Evolutionary conservation across 2,797 vertebrate species (phyloP), one percentile per base, ranked within the genome.

Genomic region (Phyllotis vaccarum): DNA sequence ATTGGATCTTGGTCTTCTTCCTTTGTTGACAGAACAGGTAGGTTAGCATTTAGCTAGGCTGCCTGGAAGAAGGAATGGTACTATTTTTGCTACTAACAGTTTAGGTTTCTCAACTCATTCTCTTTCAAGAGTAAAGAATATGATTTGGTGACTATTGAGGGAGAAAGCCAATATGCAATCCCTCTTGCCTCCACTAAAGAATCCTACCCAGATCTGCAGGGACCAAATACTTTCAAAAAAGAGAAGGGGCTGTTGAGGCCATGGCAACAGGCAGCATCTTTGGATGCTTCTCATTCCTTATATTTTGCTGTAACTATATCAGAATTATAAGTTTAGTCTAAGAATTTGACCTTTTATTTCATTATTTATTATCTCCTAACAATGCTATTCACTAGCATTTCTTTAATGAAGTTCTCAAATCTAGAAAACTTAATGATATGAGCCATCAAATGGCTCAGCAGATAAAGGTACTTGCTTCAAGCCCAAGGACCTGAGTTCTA

Each of bases 61-160:
- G 43, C 80, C 49, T 31, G 54, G 85, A 86, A 96, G 89, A 92
- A 90, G 66, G 72, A 62, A 74, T 43, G 0, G 52, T 86, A 86
- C 6, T 31, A 95, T 70, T 96, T 93, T 93, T 12, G 3, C 72
- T 87, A 93, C 93, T 95, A 70, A 90, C 83, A 81, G 29, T 10
- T 80, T 14, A 66, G 34, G 34, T 66, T 14, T 66, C 27, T 75
- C 86, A 52, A 74, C 79, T 94, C 94, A 78, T 43, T 95, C 72
- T 34, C 37, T 93, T 90, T 96, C 74, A 81, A 81, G 89, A 90
- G 68, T 88, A 88, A 92, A 96, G 70, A 90, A 37, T 90, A 82
- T 90, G 95, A 93, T 92, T 81, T 58, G 37, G 54, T 34, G 91
- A 62, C 54, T 10, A 89, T 1, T 27, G 19, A 94, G 10, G 52